Evolutionary conservation across 1,140 invertebrate species (phyloP).

Genomic region (Heterodera carotae): DNA sequence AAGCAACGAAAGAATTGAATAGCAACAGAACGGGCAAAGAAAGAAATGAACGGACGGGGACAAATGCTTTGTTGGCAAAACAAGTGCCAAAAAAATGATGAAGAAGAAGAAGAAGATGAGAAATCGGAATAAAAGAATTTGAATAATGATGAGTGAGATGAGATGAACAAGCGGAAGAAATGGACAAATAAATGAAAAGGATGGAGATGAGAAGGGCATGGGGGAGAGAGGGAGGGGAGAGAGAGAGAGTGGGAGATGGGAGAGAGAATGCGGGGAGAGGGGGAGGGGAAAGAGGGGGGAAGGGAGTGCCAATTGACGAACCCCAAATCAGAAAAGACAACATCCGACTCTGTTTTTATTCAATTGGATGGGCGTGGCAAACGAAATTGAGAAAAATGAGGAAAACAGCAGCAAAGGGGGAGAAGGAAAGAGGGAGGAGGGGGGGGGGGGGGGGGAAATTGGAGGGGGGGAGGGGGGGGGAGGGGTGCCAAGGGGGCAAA

Average conservation of each 20-base stretch:
- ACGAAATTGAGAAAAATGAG: neutral
- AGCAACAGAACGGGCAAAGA: neutral
- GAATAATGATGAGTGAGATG: neutral
- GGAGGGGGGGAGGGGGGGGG: neutral
- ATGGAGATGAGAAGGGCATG: too few relatives aligned
- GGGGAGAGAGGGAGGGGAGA: neutral
- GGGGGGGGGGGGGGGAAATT: neutral
- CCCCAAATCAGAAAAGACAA: slow-evolving; percentile 5
- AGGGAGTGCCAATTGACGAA: slow-evolving; percentile 9
- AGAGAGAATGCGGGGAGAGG: neutral
- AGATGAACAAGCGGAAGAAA: neutral
- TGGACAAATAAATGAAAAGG: neutral
- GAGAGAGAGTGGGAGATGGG: neutral
- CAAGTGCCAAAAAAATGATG: neutral
- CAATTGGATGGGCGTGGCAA: neutral
- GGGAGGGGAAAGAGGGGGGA: neutral
- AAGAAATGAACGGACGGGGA: too few relatives aligned
- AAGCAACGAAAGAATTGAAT: too few relatives aligned
- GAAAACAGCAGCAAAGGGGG: neutral
- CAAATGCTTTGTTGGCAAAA: neutral
- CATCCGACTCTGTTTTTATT: neutral
- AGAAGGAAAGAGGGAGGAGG: neutral
- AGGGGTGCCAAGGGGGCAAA: neutral
- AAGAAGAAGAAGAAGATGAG: neutral
- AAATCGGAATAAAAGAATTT: neutral